phyloP scores from a whole-genome alignment of 2,797 vertebrate genomes.

The Intellagama lesueurii region DNA sequence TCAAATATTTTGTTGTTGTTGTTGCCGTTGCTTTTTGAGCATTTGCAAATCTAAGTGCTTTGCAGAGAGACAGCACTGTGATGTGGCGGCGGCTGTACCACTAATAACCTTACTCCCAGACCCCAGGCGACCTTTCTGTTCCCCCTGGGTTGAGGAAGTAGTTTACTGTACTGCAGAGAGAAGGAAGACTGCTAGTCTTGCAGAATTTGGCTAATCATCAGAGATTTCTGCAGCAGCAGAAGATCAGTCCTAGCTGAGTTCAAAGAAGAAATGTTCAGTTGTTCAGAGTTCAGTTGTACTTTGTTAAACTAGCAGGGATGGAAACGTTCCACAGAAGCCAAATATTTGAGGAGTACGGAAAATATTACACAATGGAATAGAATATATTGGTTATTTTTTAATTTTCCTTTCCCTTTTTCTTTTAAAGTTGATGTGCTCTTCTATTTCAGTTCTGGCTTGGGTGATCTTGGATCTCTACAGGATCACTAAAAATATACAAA shows the following conservation, averaged over 20 bases:
- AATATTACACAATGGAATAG: slow-evolving; percentile 37
- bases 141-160: background rate
- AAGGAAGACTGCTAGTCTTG: slow-evolving; percentile 24
- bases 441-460: background rate
- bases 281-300: slow-evolving; percentile 23
- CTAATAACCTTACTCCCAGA: slow-evolving; percentile 20
- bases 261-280: slow-evolving; percentile 36
- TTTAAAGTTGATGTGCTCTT: background rate
- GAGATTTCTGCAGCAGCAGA: slow-evolving; percentile 34
- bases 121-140: slow-evolving; percentile 12
- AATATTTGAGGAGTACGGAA: slow-evolving; percentile 49
- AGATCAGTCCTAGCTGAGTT: slow-evolving; percentile 37
- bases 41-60: background rate
- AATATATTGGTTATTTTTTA: background rate
- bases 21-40: slow-evolving; percentile 20
- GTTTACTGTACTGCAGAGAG: slow-evolving; percentile 19
- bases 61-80: slow-evolving; percentile 14
- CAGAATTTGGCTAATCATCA: slow-evolving; percentile 14
- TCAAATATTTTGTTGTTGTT: background rate
- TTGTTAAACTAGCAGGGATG: slow-evolving; percentile 45
- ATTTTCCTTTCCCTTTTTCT: background rate
- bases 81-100: slow-evolving; percentile 3
- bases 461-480: background rate
- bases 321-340: slow-evolving; percentile 19
- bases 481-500: too few relatives aligned